phyloP scores from a whole-genome alignment of 2,113 vertebrate species.

The Mus musculus region DNA sequence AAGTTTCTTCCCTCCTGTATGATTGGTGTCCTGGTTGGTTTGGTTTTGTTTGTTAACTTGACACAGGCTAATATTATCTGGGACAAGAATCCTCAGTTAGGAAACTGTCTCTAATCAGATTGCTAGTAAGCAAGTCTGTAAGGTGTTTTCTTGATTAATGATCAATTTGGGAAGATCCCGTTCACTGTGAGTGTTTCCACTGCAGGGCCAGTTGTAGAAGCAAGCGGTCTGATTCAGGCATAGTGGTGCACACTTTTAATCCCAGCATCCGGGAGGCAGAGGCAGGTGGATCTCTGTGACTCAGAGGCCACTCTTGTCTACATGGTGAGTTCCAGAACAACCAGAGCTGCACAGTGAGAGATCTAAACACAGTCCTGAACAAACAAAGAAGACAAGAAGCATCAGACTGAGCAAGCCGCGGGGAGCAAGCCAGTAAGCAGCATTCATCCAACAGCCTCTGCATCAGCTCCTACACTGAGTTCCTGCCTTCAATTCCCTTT shows the following conservation, averaged over 20 bases:
- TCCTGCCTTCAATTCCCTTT: not conserved
- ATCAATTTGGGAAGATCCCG: not conserved
- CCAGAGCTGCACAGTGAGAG: not conserved
- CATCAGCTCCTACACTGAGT: not conserved
- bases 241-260: fast-evolving
- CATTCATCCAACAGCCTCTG: not conserved
- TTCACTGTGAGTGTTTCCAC: not conserved
- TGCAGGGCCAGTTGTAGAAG: not conserved
- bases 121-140: not conserved
- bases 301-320: not conserved
- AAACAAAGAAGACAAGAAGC: not conserved
- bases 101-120: not conserved
- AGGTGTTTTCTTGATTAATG: not conserved
- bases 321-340: not conserved
- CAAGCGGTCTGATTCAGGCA: not conserved
- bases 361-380: not conserved
- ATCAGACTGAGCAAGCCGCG: not conserved
- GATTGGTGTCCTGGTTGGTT: not conserved
- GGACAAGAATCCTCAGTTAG: not conserved
- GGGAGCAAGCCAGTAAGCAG: not conserved
- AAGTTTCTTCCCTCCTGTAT: not conserved
- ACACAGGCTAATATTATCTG: not conserved
- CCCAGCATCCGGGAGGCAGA: not conserved
- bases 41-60: not conserved
- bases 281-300: not conserved